A percentile compares a stretch with the other conserved stretches of the same genome.
Conservation (phyloP, 2,113 vertebrate species). For the Platanista minor region DNA sequence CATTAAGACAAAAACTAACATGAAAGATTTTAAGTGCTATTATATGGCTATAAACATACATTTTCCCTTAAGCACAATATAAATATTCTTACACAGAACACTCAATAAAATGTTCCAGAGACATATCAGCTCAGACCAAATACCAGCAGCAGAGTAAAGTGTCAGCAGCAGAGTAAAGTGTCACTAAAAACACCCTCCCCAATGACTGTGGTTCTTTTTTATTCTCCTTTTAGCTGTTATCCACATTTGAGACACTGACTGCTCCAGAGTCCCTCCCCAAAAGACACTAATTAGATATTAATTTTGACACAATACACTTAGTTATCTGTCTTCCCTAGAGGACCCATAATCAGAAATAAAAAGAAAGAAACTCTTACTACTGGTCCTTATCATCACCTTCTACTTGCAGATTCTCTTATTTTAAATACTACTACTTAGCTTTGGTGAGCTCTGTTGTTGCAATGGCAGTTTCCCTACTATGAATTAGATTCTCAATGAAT, state of each 20-base stretch:
- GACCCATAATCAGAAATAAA: slow-evolving; percentile 16
- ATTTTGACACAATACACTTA: background rate
- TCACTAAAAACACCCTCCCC: background rate
- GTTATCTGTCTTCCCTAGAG: background rate
- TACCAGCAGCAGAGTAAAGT: slow-evolving; percentile 10
- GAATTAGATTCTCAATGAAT: slow-evolving; percentile 26
- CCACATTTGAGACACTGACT: background rate
- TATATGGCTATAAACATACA: background rate
- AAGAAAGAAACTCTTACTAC: background rate
- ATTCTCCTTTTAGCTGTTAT: background rate
- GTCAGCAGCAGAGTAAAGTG: slow-evolving; percentile 5
- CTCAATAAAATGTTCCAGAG: slow-evolving; percentile 43
- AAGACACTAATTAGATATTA: slow-evolving; percentile 20
- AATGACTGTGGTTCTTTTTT: background rate
- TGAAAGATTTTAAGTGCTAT: background rate
- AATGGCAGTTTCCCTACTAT: background rate
- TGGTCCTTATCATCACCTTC: background rate
- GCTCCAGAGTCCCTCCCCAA: slow-evolving; percentile 1
- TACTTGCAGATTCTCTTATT: slow-evolving; percentile 4
- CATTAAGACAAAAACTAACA: slow-evolving; percentile 34
- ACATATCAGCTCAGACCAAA: slow-evolving; percentile 20
- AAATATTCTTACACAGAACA: slow-evolving; percentile 23
- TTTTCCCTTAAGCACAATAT: slow-evolving; percentile 36
- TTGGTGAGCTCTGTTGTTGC: background rate
- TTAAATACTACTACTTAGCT: background rate